phyloP scores from a whole-genome alignment of 2,113 vertebrate genomes.

The Rhinolophus sinicus region DNA sequence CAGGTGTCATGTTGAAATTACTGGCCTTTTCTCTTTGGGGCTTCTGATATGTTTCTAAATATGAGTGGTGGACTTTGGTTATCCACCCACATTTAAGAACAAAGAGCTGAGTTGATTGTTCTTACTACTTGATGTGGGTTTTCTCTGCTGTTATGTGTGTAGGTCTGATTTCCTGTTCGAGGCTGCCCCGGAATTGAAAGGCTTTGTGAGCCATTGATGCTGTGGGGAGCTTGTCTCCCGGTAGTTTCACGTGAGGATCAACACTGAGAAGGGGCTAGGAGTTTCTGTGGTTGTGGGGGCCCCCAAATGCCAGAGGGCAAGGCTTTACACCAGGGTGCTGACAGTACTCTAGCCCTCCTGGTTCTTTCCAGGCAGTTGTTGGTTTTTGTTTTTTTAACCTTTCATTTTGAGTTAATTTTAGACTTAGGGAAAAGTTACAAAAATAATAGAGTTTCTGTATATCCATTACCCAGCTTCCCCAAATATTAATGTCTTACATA shows the following conservation, averaged over 20 bases:
- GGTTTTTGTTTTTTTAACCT: neutral
- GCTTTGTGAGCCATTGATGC: neutral
- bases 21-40: slow-evolving; percentile 15
- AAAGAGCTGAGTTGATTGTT: slow-evolving; percentile 11
- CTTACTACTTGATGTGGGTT: slow-evolving; percentile 10
- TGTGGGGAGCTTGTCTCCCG: neutral
- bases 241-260: neutral
- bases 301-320: neutral
- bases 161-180: slow-evolving; percentile 21
- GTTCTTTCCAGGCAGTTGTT: neutral
- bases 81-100: neutral
- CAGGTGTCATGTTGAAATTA: neutral
- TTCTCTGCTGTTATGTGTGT: neutral
- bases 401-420: slow-evolving; percentile 61
- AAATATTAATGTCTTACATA: slow-evolving; percentile 16
- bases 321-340: neutral
- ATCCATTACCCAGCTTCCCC: neutral
- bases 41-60: slow-evolving; percentile 14
- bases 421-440: slow-evolving; percentile 47
- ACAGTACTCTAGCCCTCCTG: neutral
- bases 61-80: neutral
- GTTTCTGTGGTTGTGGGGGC: neutral
- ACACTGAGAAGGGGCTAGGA: neutral
- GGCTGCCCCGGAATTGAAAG: slow-evolving; percentile 14
- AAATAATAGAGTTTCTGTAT: slow-evolving; percentile 13